Conservation (phyloP, 2,888 invertebrate species). For the Pseudeuparius sepicola region DNA sequence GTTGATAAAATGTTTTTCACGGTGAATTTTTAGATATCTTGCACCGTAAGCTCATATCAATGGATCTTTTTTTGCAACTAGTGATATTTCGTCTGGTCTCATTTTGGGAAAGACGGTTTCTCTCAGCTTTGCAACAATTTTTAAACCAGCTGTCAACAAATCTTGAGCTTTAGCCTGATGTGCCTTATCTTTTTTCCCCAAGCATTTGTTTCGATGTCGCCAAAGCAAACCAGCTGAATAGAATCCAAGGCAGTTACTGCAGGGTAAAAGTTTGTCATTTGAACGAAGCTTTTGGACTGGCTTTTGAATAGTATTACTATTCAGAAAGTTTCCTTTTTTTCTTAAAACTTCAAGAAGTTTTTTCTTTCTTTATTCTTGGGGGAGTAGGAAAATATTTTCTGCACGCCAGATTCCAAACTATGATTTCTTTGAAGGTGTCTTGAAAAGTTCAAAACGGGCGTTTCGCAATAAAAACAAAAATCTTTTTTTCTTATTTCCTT, state of each 20-base stretch:
- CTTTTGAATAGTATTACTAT: conserved; percentile 11
- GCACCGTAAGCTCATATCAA: conserved; percentile 19
- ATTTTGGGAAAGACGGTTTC: conserved; percentile 16
- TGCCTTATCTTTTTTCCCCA: conserved; percentile 2
- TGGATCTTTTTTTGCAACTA: conserved; percentile 15
- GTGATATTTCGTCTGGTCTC: conserved; percentile 17
- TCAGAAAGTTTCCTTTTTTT: conserved; percentile 17
- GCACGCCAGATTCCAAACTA: conserved; percentile 14
- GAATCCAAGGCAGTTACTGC: conserved; percentile 23
- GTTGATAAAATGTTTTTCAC: conserved; percentile 17
- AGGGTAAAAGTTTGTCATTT: conserved; percentile 16
- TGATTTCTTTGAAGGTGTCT: conserved; percentile 17
- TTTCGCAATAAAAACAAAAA: conserved; percentile 17
- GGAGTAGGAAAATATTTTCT: conserved; percentile 6
- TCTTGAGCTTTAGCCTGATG: conserved; percentile 15
- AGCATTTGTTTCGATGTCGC: conserved; percentile 22
- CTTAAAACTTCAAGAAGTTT: conserved; percentile 13
- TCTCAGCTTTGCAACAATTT: conserved; percentile 7
- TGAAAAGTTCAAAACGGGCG: conserved; percentile 16
- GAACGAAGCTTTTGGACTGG: conserved; percentile 14
- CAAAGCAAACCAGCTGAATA: conserved; percentile 22
- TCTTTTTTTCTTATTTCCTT: conserved; percentile 12
- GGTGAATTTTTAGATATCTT: conserved; percentile 18
- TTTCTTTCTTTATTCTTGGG: conserved; percentile 6
- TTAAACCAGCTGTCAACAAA: conserved; percentile 7